Percentiles rank a stretch among this genome's conserved stretches.
Evolutionary conservation across 2,888 invertebrate genomes (phyloP).

Genomic region (Acleris laterana): DNA sequence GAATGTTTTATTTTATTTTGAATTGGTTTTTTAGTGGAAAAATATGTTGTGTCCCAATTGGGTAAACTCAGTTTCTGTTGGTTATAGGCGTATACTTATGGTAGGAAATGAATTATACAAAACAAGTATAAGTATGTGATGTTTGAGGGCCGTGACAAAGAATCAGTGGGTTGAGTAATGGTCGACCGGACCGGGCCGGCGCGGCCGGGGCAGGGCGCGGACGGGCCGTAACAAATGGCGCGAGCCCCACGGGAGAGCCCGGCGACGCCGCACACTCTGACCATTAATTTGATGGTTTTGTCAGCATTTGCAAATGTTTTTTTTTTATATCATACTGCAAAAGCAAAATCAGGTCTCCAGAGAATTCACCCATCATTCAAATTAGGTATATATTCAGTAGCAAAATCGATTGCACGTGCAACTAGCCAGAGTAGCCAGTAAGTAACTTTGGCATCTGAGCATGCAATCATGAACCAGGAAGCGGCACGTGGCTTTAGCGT

Average conservation of each 20-base stretch:
- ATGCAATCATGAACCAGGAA: slow-evolving; percentile 19
- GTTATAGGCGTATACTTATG: neutral
- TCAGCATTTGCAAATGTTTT: slow-evolving; percentile 39
- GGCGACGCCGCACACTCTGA: slow-evolving; percentile 46
- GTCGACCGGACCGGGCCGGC: slow-evolving; percentile 38
- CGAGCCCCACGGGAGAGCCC: slow-evolving; percentile 55
- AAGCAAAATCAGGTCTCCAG: neutral
- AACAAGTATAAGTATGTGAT: slow-evolving; percentile 59
- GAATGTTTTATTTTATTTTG: too few relatives aligned
- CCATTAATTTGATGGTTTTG: slow-evolving; percentile 61
- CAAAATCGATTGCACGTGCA: neutral
- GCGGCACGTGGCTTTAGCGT: slow-evolving; percentile 7
- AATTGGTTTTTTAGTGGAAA: neutral
- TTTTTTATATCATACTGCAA: slow-evolving; percentile 17
- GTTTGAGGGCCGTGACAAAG: slow-evolving; percentile 64
- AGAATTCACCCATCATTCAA: neutral
- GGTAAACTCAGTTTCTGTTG: neutral
- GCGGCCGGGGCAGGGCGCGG: slow-evolving; percentile 43
- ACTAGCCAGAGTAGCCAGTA: neutral
- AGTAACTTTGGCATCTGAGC: neutral
- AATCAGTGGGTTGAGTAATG: slow-evolving; percentile 62
- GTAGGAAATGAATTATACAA: slow-evolving; percentile 32
- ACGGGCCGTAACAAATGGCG: slow-evolving; percentile 60
- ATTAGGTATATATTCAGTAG: neutral
- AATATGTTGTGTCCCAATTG: neutral